A percentile compares a stretch with the other conserved stretches of the same genome.
These are phyloP conservation scores for Dasypolia templi DNA, from an alignment of 2,888 invertebrate species.

Conservation along the genomic window DNA sequence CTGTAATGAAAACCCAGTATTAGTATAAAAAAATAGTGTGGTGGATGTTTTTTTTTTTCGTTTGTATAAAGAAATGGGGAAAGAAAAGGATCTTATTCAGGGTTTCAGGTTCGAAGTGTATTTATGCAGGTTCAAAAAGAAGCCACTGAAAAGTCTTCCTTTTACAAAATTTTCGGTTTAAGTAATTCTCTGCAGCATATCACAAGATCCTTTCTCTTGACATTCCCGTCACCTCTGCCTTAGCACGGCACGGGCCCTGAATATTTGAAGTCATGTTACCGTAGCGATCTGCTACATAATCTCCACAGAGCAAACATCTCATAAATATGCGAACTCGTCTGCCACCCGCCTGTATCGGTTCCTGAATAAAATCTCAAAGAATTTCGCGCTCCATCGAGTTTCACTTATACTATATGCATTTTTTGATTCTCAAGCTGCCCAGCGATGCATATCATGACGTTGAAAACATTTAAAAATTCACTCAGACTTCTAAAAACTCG, in stretches of 20 bases:
- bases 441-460: constrained; percentile 42
- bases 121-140: not conserved
- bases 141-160: constrained; percentile 2
- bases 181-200: constrained; percentile 48
- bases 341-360: constrained; percentile 59
- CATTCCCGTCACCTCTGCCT: constrained; percentile 59
- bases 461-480: constrained; percentile 57
- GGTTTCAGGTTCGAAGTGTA: too few relatives aligned
- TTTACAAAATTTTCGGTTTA: constrained; percentile 18
- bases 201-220: constrained; percentile 51
- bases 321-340: constrained; percentile 73
- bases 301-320: constrained; percentile 70
- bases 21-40: not conserved
- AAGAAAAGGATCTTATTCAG: too few relatives aligned
- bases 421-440: constrained; percentile 63
- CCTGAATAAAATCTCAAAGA: constrained; percentile 76
- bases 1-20: not conserved
- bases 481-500: constrained; percentile 23
- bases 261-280: constrained; percentile 68
- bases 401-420: constrained; percentile 79
- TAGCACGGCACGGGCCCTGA: constrained; percentile 51
- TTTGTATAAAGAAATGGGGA: too few relatives aligned
- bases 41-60: too few relatives aligned
- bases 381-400: constrained; percentile 76
- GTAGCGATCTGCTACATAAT: constrained; percentile 61